These are phyloP conservation scores for Clistopyga incitator DNA, from an alignment of 2,888 invertebrate species.

Conservation along the genomic window DNA sequence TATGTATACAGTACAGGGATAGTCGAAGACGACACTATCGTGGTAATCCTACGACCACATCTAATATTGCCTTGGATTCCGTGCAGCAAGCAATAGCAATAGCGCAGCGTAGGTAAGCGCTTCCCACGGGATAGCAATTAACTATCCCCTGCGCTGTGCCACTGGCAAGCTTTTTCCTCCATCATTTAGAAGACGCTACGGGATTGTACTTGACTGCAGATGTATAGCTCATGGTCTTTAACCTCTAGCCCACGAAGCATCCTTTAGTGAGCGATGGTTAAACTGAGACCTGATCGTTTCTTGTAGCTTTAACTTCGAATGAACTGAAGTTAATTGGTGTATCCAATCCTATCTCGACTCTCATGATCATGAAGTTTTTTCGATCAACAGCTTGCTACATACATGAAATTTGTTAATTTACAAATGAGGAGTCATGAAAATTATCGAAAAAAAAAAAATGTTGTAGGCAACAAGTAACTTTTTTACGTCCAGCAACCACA, in stretches of 20 bases:
- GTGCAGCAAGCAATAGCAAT: conserved; percentile 44
- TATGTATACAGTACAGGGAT: conserved; percentile 13
- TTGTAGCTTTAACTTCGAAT: background rate
- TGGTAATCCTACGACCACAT: conserved; percentile 45
- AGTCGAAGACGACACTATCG: conserved; percentile 50
- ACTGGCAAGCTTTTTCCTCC: conserved; percentile 56
- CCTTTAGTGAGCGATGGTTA: conserved; percentile 3
- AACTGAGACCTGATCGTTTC: background rate
- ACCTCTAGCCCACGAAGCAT: conserved; percentile 14
- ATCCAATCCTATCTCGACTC: background rate
- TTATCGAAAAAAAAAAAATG: too few species aligned
- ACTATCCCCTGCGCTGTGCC: conserved; percentile 43
- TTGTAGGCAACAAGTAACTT: too few species aligned
- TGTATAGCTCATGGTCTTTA: conserved; percentile 37
- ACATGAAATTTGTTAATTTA: too few species aligned
- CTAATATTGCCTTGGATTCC: conserved; percentile 46
- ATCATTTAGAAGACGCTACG: conserved; percentile 56
- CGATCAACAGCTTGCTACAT: too few species aligned
- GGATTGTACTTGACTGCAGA: conserved; percentile 36
- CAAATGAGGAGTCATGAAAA: too few species aligned
- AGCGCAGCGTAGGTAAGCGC: conserved; percentile 44
- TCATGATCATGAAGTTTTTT: background rate
- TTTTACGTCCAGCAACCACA: too few species aligned
- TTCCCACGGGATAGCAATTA: conserved; percentile 61
- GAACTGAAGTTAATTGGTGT: background rate